Evolutionary conservation across 2,888 invertebrate genomes (phyloP), one percentile per base, ranked within the genome.

Genomic region (Spicauda simplicius): DNA sequence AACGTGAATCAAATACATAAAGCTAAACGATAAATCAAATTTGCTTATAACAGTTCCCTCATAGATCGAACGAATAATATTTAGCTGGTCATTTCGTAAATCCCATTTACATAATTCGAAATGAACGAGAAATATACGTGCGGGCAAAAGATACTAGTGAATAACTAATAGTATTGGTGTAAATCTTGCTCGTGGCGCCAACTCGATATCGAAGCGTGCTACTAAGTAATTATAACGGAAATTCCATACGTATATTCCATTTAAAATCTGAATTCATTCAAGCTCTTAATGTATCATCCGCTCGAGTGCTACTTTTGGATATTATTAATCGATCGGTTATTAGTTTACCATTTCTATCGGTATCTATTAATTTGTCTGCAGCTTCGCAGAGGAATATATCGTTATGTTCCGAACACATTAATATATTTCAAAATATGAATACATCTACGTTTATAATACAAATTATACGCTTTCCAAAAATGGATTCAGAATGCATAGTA

Each of bases 21-120:
- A 37, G 52, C n/a, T 12, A 72, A 74, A 72, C 76, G 76, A 88
- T 90, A 87, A 88, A 90, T 90, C 88, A 88, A 82, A 84, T 82
- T 84, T 82, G 81, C 81, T 72, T 74, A 74, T 62, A 72, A 72
- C 65, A 65, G 57, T 68, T 67, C 30, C 52, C 30, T 48, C 55
- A 60, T 60, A 67, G 76, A 79, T 80, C 72, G 74, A 73, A 80
- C 77, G 78, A 78, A 81, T 83, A 76, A 81, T 80, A 81, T 67
- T 66, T 67, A 82, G 2, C 79, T 25, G 25, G 25, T 25, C 25
- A 80, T 77, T 80, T 80, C 77, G 74, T 81, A 81, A 84, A 84
- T 50, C 45, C 71, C 77, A 84, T 84, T 83, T 81, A 84, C 80
- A 84, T 85, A 83, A 85, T 83, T 82, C 80, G 83, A 81, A 79